Evolutionary conservation across 2,888 invertebrate species (phyloP).

Genomic region (Dasypogon diadema): DNA sequence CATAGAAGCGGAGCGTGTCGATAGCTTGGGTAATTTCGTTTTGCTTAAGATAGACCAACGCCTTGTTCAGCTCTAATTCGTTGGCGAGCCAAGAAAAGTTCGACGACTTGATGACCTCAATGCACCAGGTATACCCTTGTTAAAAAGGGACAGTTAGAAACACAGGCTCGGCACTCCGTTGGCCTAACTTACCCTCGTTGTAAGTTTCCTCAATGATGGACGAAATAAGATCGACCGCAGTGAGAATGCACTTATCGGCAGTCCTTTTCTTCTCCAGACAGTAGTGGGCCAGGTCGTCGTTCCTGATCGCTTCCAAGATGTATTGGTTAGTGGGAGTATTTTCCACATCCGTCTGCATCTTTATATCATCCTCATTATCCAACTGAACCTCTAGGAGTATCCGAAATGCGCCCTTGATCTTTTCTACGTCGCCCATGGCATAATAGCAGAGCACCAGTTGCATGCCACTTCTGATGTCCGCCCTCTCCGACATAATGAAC

Average conservation of each 20-base stretch:
- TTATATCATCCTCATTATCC: conserved; percentile 85
- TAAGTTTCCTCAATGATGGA: conserved; percentile 82
- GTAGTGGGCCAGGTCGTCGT: conserved; percentile 80
- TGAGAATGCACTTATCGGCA: conserved; percentile 85
- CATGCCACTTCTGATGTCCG: conserved; percentile 88
- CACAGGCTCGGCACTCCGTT: neutral
- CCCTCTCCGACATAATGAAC: conserved; percentile 96
- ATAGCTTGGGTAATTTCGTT: conserved; percentile 84
- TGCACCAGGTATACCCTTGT: conserved; percentile 82
- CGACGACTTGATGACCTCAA: conserved; percentile 93
- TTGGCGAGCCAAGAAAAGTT: conserved; percentile 84
- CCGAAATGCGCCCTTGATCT: conserved; percentile 93
- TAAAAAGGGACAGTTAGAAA: neutral
- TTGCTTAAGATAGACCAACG: conserved; percentile 85
- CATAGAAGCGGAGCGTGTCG: conserved; percentile 86
- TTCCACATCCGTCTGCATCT: conserved; percentile 70
- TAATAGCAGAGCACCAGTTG: conserved; percentile 91
- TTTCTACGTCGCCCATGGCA: conserved; percentile 90
- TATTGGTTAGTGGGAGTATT: conserved; percentile 71
- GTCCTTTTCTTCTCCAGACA: conserved; percentile 79
- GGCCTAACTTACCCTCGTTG: conserved; percentile 71
- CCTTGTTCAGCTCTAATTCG: conserved; percentile 92
- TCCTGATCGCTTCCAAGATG: conserved; percentile 81
- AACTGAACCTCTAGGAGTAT: conserved; percentile 89
- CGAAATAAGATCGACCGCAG: conserved; percentile 89